These are phyloP conservation scores for Trichonephila clavipes DNA, from an alignment of 1,140 invertebrate species.

Conservation along the genomic window DNA sequence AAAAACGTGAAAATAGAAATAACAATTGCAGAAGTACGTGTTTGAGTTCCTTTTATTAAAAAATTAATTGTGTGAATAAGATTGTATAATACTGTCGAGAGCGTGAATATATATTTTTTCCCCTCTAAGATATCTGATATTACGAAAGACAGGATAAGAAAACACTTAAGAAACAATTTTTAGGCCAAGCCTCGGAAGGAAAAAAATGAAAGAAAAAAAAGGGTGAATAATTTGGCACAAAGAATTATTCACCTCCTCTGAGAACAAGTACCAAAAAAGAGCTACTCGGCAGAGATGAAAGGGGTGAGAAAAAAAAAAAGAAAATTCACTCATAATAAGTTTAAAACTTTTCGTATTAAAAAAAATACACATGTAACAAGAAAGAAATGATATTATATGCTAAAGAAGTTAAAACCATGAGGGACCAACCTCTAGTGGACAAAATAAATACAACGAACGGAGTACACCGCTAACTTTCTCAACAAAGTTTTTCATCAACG, in stretches of 20 bases:
- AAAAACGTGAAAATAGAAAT: too few species aligned
- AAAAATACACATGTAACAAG: not conserved
- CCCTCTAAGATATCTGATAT: not conserved
- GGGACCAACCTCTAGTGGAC: not conserved
- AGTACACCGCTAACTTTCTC: not conserved
- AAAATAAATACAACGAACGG: not conserved
- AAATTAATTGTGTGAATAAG: too few species aligned
- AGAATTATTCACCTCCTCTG: conserved; percentile 30
- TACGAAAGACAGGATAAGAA: not conserved
- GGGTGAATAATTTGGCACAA: not conserved
- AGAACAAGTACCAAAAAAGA: not conserved
- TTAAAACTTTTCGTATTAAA: conserved; percentile 36
- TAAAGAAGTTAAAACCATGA: conserved; percentile 11
- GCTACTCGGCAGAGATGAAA: not conserved
- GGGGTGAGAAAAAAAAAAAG: not conserved
- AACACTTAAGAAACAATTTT: conserved; percentile 31
- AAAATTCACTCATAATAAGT: not conserved
- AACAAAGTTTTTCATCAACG: conserved; percentile 36
- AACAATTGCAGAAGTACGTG: too few species aligned
- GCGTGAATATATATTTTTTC: too few species aligned
- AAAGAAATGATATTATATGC: conserved; percentile 25
- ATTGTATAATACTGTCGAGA: too few species aligned
- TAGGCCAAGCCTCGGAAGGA: not conserved
- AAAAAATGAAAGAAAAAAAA: not conserved
- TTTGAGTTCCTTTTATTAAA: too few species aligned